These are phyloP conservation scores for Aurelia coerulea DNA, from an alignment of 30 jellyfish, hydroid and myxozoan genomes.

Conservation along the genomic window DNA sequence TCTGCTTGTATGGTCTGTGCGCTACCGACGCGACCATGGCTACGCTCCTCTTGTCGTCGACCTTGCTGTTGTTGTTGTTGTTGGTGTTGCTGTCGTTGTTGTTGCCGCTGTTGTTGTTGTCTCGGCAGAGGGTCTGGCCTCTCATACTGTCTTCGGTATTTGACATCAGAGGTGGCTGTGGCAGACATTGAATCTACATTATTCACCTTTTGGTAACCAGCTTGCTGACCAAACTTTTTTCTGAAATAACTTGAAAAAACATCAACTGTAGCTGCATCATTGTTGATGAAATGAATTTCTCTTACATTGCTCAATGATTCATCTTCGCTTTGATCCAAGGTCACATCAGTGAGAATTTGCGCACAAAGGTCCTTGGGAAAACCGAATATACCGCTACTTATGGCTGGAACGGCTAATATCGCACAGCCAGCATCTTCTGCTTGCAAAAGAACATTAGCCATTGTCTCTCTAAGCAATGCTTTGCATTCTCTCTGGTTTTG, in stretches of 20 bases:
- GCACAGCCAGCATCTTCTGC: conserved; percentile 34
- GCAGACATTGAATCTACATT: not conserved
- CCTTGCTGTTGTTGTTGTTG: not conserved
- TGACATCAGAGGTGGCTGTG: not conserved
- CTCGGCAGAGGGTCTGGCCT: not conserved
- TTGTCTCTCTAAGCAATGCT: conserved; percentile 11
- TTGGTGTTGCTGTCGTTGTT: not conserved
- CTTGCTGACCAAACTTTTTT: not conserved
- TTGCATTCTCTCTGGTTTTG: not conserved
- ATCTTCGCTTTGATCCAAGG: not conserved
- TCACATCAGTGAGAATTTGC: conserved; percentile 9
- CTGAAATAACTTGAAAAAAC: not conserved
- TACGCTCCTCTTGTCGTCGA: not conserved
- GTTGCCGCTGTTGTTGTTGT: not conserved
- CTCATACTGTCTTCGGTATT: not conserved
- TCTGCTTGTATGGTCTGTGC: not conserved
- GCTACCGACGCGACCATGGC: not conserved
- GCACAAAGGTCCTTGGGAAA: conserved; percentile 64
- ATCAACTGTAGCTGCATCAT: conserved; percentile 39
- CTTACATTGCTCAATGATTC: not conserved
- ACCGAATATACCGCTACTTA: conserved; percentile 58
- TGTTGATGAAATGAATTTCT: conserved; percentile 37
- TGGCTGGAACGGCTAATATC: conserved; percentile 62
- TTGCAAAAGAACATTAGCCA: conserved; percentile 18
- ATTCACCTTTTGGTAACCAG: not conserved